A percentile compares a stretch with the other conserved stretches of the same genome.
Conservation (phyloP, 2,888 invertebrate genomes). For the Blastobasis adustella region DNA sequence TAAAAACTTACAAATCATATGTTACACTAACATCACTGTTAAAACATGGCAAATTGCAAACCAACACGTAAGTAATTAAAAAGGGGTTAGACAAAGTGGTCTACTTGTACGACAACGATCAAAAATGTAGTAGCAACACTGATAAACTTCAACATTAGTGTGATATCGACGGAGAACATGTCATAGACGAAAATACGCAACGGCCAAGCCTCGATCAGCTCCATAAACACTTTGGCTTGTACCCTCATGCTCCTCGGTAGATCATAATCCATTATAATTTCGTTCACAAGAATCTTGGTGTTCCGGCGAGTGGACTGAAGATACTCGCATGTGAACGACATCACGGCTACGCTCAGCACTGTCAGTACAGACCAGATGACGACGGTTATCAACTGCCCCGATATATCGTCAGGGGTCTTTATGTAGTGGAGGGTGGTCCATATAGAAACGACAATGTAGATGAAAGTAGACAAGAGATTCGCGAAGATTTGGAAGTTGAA, state of each 20-base stretch:
- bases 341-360: slow-evolving; percentile 27
- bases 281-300: slow-evolving; percentile 41
- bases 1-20: too few species aligned
- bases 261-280: slow-evolving; percentile 48
- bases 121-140: slow-evolving; percentile 54
- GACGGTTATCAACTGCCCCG: slow-evolving; percentile 26
- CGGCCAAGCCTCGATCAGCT: slow-evolving; percentile 47
- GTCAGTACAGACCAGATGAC: slow-evolving; percentile 34
- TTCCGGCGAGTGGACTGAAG: slow-evolving; percentile 31
- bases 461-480: slow-evolving; percentile 41
- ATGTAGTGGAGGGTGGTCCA: slow-evolving; percentile 40
- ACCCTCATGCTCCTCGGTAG: slow-evolving; percentile 38
- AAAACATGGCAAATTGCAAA: background rate
- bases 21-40: too few species aligned
- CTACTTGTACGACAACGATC: slow-evolving; percentile 52
- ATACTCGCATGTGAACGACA: slow-evolving; percentile 39
- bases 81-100: slow-evolving; percentile 32
- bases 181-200: slow-evolving; percentile 38
- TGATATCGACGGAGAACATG: slow-evolving; percentile 51
- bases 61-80: background rate
- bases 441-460: slow-evolving; percentile 39
- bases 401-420: slow-evolving; percentile 19
- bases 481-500: slow-evolving; percentile 50
- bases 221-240: slow-evolving; percentile 51
- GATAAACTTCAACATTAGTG: slow-evolving; percentile 49